Evolutionary conservation across 2,113 vertebrate species (phyloP).

Genomic region (Ceratotherium simum): DNA sequence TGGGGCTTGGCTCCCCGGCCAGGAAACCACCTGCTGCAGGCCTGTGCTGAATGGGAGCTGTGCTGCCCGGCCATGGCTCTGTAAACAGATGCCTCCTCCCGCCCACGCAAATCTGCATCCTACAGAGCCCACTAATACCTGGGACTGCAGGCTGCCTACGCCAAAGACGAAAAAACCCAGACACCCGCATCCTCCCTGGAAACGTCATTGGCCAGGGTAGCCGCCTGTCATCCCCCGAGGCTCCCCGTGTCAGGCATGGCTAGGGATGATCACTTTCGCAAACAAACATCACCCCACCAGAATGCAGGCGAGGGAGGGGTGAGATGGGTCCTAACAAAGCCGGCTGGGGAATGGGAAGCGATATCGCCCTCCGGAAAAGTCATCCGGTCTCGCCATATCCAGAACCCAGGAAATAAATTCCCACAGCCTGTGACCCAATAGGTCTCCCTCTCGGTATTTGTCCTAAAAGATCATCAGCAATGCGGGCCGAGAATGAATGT

Average conservation of each 20-base stretch:
- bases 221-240: background rate
- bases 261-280: background rate
- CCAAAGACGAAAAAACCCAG: background rate
- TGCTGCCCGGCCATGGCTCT: background rate
- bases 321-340: background rate
- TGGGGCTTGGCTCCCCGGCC: background rate
- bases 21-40: slow-evolving; percentile 53
- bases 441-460: too few species aligned
- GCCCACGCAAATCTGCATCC: background rate
- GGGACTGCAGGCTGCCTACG: fast-evolving
- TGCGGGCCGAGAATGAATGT: fast-evolving
- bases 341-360: fast-evolving
- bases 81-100: slow-evolving; percentile 10
- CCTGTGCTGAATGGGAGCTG: fast-evolving
- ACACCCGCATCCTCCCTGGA: background rate
- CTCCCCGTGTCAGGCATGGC: background rate
- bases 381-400: fast-evolving
- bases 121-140: background rate
- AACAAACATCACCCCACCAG: background rate
- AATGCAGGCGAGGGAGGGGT: fast-evolving
- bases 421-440: background rate
- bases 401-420: background rate
- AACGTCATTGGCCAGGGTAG: background rate
- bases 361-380: background rate
- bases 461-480: background rate